Base-by-base conservation (phyloP, 2,113 vertebrate genomes). In the Triplophysa dalaica region DNA sequence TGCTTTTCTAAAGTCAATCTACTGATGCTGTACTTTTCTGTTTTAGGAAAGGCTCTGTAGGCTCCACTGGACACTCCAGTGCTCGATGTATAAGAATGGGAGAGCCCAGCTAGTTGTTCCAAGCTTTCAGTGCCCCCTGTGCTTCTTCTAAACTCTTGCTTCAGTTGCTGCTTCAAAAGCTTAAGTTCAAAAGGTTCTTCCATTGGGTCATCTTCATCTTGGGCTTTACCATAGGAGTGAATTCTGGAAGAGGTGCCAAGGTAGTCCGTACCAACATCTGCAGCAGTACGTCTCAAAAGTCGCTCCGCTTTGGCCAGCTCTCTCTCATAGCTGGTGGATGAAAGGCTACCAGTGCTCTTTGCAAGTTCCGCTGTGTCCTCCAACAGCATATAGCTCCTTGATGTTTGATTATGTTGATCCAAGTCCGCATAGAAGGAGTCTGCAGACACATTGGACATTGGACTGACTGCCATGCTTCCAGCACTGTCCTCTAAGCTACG, bases 121-220 rank as follows among this genome's bases (percentile, higher is more conserved):
- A 99, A 87, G 73, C 91, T 96, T 83, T 98, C 97, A 17, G 95
- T 90, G 19, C 97, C 96, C 75, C 95, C 94, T 8, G 95, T 91
- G 73, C 97, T 97, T 87, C 98, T 94, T 65, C 96, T 95, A 87
- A 99, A 99, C 86, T 99, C 98, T 84, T 99, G 98, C 81, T 99
- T 99, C 78, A 99, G 95, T 88, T 99, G 98, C 66, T 99, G 97
- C 86, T 99, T 99, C 26, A 99, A 89, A 67, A 99, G 94, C 84
- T 98, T 99, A 60, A 99, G 88, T 86, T 99, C 98, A 78, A 98
- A 99, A 19, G 98, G 97, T 33, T 99, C 98, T 81, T 99, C 97
- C 97, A 99, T 99, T 8, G 96, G 87, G 66, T 99, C 97, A 72
- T 99, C 98, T 70, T 99, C 97, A 41, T 99, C 98, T 24, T 98